These are phyloP conservation scores for Silurus meridionalis DNA, from an alignment of 2,113 vertebrate genomes.

Conservation along the genomic window DNA sequence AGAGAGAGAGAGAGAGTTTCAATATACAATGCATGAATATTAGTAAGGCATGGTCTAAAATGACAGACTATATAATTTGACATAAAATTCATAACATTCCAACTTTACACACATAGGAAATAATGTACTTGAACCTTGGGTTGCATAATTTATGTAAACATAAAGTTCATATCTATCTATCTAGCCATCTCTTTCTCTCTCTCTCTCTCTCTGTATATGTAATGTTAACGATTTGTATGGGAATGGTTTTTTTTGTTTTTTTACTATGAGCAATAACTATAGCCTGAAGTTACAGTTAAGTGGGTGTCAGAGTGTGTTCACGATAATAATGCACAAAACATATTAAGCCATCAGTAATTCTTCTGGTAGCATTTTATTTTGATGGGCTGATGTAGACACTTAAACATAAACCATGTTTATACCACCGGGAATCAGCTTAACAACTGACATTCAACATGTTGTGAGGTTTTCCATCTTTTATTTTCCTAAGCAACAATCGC, in stretches of 20 bases:
- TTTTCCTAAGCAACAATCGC: neutral
- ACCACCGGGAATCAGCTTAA: neutral
- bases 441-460: neutral
- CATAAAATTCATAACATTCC: neutral
- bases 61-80: neutral
- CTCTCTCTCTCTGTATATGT: too few species aligned
- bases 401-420: neutral
- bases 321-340: neutral
- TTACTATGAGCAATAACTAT: neutral
- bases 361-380: neutral
- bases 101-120: neutral
- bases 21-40: neutral
- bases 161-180: neutral
- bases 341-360: neutral
- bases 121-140: neutral
- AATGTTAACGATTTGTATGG: neutral
- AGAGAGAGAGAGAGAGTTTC: neutral
- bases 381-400: neutral
- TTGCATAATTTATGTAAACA: conserved; percentile 2
- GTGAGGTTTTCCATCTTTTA: neutral
- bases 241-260: neutral
- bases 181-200: too few species aligned
- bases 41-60: neutral
- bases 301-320: neutral
- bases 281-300: neutral